Evolutionary conservation across 2,797 vertebrate genomes (phyloP), one percentile per base, ranked within the genome.

Genomic region (Psittacula derbiana): DNA sequence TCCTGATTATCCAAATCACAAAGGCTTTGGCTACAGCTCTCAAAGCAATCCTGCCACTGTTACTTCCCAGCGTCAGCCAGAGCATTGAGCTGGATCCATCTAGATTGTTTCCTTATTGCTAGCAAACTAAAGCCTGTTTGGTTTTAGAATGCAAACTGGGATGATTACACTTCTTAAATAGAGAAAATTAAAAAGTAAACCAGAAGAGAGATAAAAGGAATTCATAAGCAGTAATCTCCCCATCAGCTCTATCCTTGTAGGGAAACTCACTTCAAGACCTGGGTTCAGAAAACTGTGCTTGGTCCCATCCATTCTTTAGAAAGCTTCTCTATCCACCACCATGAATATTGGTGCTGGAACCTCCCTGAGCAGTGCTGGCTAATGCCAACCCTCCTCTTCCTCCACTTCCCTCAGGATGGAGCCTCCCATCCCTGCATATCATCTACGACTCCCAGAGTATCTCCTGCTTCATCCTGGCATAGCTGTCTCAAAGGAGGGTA

Each of bases 361-460:
- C 36, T 36, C 36, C 36, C 36, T 36, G 36, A 36, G 36, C 36
- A 36, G 36, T 36, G 36, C 36, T 36, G 36, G 36, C 36, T 36
- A 36, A 36, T 36, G 7, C 36, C 36, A 36, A 36, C 36, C 36
- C 36, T 36, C 36, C 36, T 36, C 36, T 36, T 36, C 36, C 36
- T 36, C 36, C 36, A 36, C 36, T 36, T 36, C 43, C 7, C 1
- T 6, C 20, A 33, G 5, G 21, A 55, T 76, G 60, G 31, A 66
- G 33, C 23, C 80, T 11, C 4, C 21, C 47, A 43, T 19, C 57
- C 44, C 57, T 43, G 27, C 38, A 64, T 31, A 30, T 27, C 41
- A 40, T 8, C 62, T 16, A 16, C 1, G 1, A 0, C 13, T 36
- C 53, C 33, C 40, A 13, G 9, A 31, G 5, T 5, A 49, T 12